These are phyloP conservation scores for Listronotus bonariensis DNA, from an alignment of 1,140 invertebrate genomes.

Conservation along the genomic window DNA sequence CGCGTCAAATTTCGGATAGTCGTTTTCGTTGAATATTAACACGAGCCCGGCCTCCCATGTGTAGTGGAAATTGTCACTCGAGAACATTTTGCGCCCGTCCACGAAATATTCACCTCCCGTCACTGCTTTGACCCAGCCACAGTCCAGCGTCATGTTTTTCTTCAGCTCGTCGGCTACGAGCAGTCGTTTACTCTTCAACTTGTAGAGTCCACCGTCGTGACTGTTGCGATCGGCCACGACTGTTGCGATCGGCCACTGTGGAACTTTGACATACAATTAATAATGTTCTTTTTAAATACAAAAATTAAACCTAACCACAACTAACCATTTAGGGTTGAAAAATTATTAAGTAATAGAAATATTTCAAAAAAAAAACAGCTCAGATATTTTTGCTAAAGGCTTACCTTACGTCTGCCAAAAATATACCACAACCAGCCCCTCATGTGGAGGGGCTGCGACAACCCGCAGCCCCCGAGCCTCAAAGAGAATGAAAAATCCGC, in stretches of 20 bases:
- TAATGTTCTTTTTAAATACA: too few species aligned
- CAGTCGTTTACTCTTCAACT: not conserved
- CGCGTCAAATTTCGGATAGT: not conserved
- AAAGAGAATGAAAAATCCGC: too few species aligned
- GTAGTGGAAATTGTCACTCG: not conserved
- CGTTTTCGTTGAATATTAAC: conserved; percentile 1
- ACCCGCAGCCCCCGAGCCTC: too few species aligned
- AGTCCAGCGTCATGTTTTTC: conserved; percentile 2
- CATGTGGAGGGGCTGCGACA: too few species aligned
- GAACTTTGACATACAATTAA: conserved; percentile 4
- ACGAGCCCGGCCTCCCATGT: not conserved
- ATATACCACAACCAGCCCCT: too few species aligned
- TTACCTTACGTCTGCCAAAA: too few species aligned
- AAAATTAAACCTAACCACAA: too few species aligned
- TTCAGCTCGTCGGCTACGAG: conserved; percentile 1
- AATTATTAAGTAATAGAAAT: too few species aligned
- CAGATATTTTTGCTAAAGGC: too few species aligned
- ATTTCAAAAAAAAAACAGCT: too few species aligned
- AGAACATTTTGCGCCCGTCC: not conserved
- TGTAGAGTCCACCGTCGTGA: conserved; percentile 3
- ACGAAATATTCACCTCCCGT: not conserved
- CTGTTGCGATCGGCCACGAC: conserved; percentile 4
- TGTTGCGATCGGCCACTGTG: not conserved
- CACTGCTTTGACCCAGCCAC: not conserved
- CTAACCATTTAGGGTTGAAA: too few species aligned